These are phyloP conservation scores for Dascillus cervinus DNA, from an alignment of 2,888 invertebrate species.

Conservation along the genomic window DNA sequence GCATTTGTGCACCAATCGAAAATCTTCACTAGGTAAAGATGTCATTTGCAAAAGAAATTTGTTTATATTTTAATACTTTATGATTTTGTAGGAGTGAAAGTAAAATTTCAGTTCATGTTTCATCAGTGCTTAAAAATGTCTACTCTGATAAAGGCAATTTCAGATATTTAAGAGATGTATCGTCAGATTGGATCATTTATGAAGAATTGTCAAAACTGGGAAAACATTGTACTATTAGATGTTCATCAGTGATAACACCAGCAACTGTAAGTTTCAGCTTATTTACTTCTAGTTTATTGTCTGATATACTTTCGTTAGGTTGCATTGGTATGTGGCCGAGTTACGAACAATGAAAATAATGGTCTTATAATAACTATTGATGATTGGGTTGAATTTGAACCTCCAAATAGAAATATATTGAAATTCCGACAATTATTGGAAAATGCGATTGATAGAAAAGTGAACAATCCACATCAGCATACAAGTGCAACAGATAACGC, in stretches of 20 bases:
- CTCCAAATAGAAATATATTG: slow-evolving; percentile 17
- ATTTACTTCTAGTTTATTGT: no score
- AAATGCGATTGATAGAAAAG: slow-evolving; percentile 38
- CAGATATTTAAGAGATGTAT: slow-evolving; percentile 34
- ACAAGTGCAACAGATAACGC: slow-evolving; percentile 58
- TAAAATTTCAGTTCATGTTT: slow-evolving; percentile 54
- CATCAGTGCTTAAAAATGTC: slow-evolving; percentile 49
- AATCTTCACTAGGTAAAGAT: slow-evolving; percentile 45
- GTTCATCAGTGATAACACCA: slow-evolving; percentile 75
- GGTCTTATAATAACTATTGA: slow-evolving; percentile 26
- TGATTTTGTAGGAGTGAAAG: slow-evolving; percentile 50
- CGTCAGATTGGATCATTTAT: slow-evolving; percentile 72
- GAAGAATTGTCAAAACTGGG: slow-evolving; percentile 75
- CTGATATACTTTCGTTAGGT: slow-evolving; percentile 24
- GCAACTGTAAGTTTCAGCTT: slow-evolving; percentile 61
- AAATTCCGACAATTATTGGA: slow-evolving; percentile 24
- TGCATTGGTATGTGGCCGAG: slow-evolving; percentile 28
- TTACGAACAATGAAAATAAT: slow-evolving; percentile 20
- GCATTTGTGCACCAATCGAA: slow-evolving; percentile 60
- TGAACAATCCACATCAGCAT: slow-evolving; percentile 51
- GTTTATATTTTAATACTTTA: no score
- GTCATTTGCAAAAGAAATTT: not conserved
- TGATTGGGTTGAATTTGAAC: slow-evolving; percentile 31
- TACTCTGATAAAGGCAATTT: slow-evolving; percentile 9
- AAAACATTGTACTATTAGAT: slow-evolving; percentile 63